Percentiles rank a stretch among this genome's conserved stretches.
phyloP scores from a whole-genome alignment of 2,797 vertebrate species.

The Leuciscus waleckii region DNA sequence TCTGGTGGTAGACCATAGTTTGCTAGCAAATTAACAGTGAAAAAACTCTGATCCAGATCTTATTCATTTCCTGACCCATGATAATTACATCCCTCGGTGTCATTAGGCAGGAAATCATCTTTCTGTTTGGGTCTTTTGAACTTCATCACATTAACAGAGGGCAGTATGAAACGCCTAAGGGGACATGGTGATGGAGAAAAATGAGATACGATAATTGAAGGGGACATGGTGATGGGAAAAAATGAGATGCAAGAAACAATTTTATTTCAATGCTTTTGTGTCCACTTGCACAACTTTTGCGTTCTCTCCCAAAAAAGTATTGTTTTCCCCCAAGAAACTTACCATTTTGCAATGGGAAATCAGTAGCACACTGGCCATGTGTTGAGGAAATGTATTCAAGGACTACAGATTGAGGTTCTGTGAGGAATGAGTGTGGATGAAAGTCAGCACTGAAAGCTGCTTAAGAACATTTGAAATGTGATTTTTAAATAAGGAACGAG shows the following conservation, averaged over 20 bases:
- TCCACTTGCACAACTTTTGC: too few species aligned
- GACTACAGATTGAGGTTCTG: background rate
- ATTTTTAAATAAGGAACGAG: background rate
- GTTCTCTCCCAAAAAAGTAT: too few species aligned
- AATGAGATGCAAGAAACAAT: too few species aligned
- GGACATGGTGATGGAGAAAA: too few species aligned
- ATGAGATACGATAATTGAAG: too few species aligned
- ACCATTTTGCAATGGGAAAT: background rate
- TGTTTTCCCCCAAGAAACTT: too few species aligned
- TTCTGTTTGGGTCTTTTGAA: background rate
- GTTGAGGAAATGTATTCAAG: background rate
- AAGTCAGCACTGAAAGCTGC: background rate
- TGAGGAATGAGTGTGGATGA: background rate
- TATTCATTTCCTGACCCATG: conserved; percentile 1
- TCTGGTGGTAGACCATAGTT: background rate
- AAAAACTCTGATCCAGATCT: background rate
- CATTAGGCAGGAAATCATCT: conserved; percentile 2
- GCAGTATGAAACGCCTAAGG: too few species aligned
- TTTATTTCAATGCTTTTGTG: too few species aligned
- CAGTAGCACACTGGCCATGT: background rate
- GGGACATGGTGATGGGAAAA: too few species aligned
- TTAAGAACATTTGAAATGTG: background rate
- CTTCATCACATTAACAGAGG: background rate
- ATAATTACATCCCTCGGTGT: background rate
- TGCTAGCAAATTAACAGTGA: background rate